Evolutionary conservation across 2,797 vertebrate genomes (phyloP), one percentile per base, ranked within the genome.

Genomic region (Enteromius mattozi): DNA sequence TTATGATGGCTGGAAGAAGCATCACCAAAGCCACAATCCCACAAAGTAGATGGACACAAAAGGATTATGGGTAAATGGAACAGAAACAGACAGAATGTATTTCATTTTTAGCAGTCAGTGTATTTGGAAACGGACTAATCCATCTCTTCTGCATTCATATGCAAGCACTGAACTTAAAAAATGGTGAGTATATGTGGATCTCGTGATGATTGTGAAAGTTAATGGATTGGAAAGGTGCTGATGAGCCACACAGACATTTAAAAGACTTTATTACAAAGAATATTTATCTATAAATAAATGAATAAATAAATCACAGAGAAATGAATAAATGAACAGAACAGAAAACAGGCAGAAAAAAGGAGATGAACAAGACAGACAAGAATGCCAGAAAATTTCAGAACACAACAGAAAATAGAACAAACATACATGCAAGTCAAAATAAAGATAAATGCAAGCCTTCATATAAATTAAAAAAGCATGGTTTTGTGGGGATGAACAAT

Each of bases 181-280:
- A 27, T 16, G 24, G 4, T 42, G 61, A 45, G 27, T 19, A 66
- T 79, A 14, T 21, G 56, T 17, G 37, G 7, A 19, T 33, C 24
- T 42, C 4, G 21, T 27, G 75, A 61, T 2, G 6, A 56, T 24
- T 61, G 37, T 40, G 8, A 45, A 65, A 4, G 5, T 33, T 66
- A 30, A n/a, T 49, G 0, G 24, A 65, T 16, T 30, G 42, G 33
- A 45, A 79, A 13, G 17, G 24, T 56, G 27, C 61, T 54, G 21
- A 74, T 83, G 56, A 88, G 78, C 42, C 80, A 82, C 24, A 83
- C 17, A 85, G 30, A 88, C 80, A 84, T 21, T 83, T 45, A 88
- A 63, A 88, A 76, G 47, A 88, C 88, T 82, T 81, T 95, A 95
- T 94, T 95, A 95, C 24, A 83, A 40, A 19, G 40, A 51, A 8